Conservation (phyloP, 2,113 vertebrate genomes). For the Hypomesus transpacificus region DNA sequence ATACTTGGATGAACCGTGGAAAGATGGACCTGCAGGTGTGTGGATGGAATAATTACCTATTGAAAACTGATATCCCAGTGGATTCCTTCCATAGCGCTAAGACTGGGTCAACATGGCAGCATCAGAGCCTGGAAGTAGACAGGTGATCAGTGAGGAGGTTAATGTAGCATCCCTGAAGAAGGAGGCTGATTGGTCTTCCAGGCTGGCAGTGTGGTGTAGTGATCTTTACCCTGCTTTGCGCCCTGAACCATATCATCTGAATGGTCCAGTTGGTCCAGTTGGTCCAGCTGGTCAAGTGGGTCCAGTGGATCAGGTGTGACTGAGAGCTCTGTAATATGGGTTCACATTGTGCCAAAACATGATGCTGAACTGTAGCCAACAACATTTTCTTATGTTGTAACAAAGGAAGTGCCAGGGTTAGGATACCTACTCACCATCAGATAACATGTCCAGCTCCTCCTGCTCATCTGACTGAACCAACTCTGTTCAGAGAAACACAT, state of each 20-base stretch:
- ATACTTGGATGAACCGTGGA: no score
- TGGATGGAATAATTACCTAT: no score
- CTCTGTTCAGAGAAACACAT: not conserved
- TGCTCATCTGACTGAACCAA: constrained; percentile 5
- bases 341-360: not conserved
- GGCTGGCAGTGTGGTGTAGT: not conserved
- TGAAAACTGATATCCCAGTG: not conserved
- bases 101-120: not conserved
- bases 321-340: not conserved
- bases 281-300: not conserved
- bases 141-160: not conserved
- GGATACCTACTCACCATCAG: not conserved
- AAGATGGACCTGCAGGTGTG: no score
- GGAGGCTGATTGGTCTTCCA: no score
- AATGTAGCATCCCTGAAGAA: no score
- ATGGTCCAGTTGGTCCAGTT: not conserved
- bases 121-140: not conserved
- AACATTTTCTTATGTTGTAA: no score
- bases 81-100: not conserved
- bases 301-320: not conserved
- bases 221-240: not conserved
- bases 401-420: no score
- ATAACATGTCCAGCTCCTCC: not conserved
- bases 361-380: not conserved
- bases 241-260: not conserved